phyloP scores from a whole-genome alignment of 1,140 invertebrate species.

The Gryllus bimaculatus region DNA sequence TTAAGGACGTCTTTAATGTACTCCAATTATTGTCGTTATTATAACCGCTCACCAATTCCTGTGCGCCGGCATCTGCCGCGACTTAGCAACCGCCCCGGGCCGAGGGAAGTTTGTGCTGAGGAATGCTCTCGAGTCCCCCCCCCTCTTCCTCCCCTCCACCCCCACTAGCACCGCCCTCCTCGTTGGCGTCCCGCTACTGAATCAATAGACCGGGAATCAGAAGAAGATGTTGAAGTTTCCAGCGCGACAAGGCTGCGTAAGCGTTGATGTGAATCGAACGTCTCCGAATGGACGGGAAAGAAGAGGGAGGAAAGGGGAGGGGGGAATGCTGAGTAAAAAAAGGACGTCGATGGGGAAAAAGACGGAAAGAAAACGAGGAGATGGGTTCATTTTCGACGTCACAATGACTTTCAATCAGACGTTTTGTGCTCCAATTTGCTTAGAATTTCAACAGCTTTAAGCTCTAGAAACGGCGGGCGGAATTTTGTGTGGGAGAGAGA shows the following conservation, averaged over 20 bases:
- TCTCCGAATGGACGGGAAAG: not conserved
- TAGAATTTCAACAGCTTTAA: not conserved
- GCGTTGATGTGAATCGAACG: too few relatives aligned
- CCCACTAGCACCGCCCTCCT: not conserved
- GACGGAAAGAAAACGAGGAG: not conserved
- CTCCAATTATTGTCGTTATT: constrained; percentile 5
- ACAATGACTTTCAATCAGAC: constrained; percentile 4
- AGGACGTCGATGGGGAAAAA: not conserved
- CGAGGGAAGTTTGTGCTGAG: not conserved
- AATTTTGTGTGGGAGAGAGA: not conserved
- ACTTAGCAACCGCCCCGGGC: not conserved
- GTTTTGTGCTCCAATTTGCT: constrained; percentile 1
- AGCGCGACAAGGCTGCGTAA: too few relatives aligned
- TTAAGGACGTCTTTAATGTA: not conserved
- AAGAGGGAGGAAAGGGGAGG: not conserved
- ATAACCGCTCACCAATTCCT: not conserved
- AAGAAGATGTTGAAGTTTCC: not conserved
- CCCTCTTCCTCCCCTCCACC: not conserved
- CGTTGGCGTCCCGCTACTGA: not conserved
- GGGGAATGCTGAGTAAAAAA: too few relatives aligned
- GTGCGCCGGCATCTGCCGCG: not conserved
- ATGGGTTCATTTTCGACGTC: not conserved
- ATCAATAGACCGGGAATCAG: not conserved
- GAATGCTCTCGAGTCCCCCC: not conserved
- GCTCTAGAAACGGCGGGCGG: not conserved